Conservation (phyloP, 2,888 invertebrate species). For the Poecilobothrus nobilitatus region DNA sequence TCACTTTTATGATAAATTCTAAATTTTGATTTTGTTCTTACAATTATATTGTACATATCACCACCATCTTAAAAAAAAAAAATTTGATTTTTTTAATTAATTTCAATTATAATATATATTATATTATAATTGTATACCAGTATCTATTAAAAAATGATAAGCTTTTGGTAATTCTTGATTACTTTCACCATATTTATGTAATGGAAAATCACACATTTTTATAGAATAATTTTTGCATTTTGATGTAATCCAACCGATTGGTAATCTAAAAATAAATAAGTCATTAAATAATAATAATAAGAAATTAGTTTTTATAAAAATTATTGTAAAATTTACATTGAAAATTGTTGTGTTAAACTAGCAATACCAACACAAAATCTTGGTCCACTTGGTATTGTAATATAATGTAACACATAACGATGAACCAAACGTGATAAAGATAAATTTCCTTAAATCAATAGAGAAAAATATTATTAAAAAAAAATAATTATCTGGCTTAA, state of each 20-base stretch:
- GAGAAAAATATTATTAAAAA: neutral
- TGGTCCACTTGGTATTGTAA: constrained; percentile 60
- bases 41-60: constrained; percentile 46
- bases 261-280: constrained; percentile 44
- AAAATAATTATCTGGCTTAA: neutral
- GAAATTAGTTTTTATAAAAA: constrained; percentile 7
- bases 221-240: constrained; percentile 40
- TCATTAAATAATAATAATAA: neutral
- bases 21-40: constrained; percentile 48
- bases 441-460: neutral
- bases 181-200: constrained; percentile 55
- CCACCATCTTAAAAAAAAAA: constrained; percentile 43
- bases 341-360: constrained; percentile 54
- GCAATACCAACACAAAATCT: constrained; percentile 57
- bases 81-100: too few relatives aligned
- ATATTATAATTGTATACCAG: too few relatives aligned
- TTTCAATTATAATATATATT: constrained; percentile 10
- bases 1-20: constrained; percentile 53
- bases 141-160: constrained; percentile 53
- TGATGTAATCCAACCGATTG: constrained; percentile 54
- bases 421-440: constrained; percentile 42
- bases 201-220: constrained; percentile 47
- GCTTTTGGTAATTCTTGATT: constrained; percentile 49
- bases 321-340: constrained; percentile 46
- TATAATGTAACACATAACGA: constrained; percentile 61